A percentile compares a stretch with the other conserved stretches of the same genome.
Evolutionary conservation across 2,113 vertebrate species (phyloP).

Genomic region (Xiphophorus couchianus): DNA sequence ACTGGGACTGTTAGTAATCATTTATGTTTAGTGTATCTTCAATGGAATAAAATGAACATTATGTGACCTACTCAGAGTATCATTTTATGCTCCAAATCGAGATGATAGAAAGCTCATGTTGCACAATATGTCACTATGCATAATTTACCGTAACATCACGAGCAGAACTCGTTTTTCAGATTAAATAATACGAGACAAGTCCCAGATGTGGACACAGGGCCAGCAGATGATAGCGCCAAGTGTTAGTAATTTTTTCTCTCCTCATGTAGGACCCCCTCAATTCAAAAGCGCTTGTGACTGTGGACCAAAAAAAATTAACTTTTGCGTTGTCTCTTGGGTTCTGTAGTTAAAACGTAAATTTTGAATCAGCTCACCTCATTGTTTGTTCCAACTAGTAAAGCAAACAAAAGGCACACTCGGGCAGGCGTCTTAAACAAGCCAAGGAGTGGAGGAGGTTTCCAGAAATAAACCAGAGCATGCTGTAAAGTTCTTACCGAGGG

Average conservation of each 20-base stretch:
- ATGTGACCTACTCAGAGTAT: conserved; percentile 33
- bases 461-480: conserved; percentile 72
- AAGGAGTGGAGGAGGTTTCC: conserved; percentile 61
- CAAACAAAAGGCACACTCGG: conserved; percentile 71
- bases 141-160: conserved; percentile 27
- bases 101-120: conserved; percentile 31
- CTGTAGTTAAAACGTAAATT: conserved; percentile 45
- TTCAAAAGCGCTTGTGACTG: conserved; percentile 27
- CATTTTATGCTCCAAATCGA: conserved; percentile 28
- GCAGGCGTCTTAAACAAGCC: conserved; percentile 65
- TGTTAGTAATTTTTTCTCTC: conserved; percentile 46
- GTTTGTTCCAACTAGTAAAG: conserved; percentile 63
- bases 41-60: conserved; percentile 21
- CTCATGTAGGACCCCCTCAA: conserved; percentile 13
- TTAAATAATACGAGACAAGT: conserved; percentile 52
- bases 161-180: conserved; percentile 31
- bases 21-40: conserved; percentile 27
- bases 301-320: conserved; percentile 29
- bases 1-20: conserved; percentile 6
- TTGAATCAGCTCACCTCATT: conserved; percentile 59
- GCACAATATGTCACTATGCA: conserved; percentile 22
- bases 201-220: conserved; percentile 55
- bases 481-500: conserved; percentile 64
- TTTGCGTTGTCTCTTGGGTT: conserved; percentile 40
- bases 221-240: conserved; percentile 41